Evolutionary conservation across 2,113 vertebrate species (phyloP).

Genomic region (Microtus richardsoni): DNA sequence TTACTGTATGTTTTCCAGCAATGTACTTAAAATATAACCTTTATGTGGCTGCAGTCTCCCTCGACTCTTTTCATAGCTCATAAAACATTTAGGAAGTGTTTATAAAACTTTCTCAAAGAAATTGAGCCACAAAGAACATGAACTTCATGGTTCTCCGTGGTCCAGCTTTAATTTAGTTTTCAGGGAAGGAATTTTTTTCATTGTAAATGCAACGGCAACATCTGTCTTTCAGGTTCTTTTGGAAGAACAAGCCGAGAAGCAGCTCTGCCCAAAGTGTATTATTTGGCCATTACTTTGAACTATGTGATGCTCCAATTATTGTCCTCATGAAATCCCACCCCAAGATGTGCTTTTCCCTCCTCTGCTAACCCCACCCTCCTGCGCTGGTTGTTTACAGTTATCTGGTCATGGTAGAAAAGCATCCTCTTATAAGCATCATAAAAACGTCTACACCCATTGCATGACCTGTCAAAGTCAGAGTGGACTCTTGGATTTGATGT

Average conservation of each 20-base stretch:
- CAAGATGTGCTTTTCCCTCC: conserved; percentile 72
- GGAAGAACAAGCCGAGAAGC: conserved; percentile 79
- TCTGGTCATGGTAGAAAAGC: conserved; percentile 78
- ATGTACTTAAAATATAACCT: conserved; percentile 85
- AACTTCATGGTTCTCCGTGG: conserved; percentile 83
- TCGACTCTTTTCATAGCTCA: conserved; percentile 86
- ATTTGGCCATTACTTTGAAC: conserved; percentile 84
- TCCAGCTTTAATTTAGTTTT: conserved; percentile 84
- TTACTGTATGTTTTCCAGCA: conserved; percentile 81
- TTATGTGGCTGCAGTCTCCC: conserved; percentile 82
- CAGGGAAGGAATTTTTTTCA: conserved; percentile 80
- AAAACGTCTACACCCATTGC: conserved; percentile 79
- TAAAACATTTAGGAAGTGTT: conserved; percentile 87
- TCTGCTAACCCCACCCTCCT: conserved; percentile 29
- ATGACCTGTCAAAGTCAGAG: conserved; percentile 57
- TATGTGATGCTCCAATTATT: conserved; percentile 87
- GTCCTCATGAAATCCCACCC: conserved; percentile 86
- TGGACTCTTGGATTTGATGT: conserved; percentile 70
- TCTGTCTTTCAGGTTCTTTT: conserved; percentile 84
- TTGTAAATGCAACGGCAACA: conserved; percentile 86
- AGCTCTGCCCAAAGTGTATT: conserved; percentile 82
- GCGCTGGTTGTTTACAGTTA: conserved; percentile 83
- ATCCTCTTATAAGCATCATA: conserved; percentile 84
- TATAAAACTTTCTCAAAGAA: conserved; percentile 87
- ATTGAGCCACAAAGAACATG: conserved; percentile 84